These are phyloP conservation scores for Oriolus oriolus DNA, from an alignment of 2,113 vertebrate species.

Conservation along the genomic window DNA sequence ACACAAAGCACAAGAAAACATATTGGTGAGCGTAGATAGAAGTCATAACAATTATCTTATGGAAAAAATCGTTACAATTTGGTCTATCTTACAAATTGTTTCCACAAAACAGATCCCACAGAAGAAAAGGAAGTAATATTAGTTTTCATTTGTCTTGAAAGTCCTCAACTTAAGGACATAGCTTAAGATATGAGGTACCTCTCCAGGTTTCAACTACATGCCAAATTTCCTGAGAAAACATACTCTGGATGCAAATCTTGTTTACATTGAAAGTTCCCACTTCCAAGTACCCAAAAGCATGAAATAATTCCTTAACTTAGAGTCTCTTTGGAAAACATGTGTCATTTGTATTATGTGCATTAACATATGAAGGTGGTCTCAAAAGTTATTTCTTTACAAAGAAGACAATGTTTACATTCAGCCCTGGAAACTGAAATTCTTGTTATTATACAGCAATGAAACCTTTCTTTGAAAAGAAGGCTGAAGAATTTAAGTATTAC, in stretches of 20 bases:
- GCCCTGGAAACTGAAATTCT: not conserved
- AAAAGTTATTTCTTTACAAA: not conserved
- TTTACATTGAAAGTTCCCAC: not conserved
- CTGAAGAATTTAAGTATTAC: not conserved
- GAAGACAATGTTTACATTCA: not conserved
- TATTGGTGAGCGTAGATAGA: fast-evolving
- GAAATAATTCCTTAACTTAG: not conserved
- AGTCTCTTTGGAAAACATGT: not conserved
- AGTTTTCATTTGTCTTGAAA: not conserved
- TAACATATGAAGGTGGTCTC: not conserved
- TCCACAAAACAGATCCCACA: not conserved
- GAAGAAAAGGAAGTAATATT: not conserved
- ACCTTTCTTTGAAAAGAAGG: not conserved
- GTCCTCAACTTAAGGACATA: not conserved
- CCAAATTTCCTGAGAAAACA: not conserved
- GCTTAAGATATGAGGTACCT: not conserved
- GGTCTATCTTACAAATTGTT: not conserved
- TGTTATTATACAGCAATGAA: not conserved
- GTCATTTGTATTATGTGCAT: not conserved
- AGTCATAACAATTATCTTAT: not conserved
- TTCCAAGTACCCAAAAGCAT: not conserved
- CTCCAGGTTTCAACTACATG: not conserved
- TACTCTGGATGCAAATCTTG: not conserved
- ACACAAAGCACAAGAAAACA: not conserved
- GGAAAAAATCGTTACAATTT: not conserved